Evolutionary conservation across 2,797 vertebrate species (phyloP).

Genomic region (Chaunax sp.): DNA sequence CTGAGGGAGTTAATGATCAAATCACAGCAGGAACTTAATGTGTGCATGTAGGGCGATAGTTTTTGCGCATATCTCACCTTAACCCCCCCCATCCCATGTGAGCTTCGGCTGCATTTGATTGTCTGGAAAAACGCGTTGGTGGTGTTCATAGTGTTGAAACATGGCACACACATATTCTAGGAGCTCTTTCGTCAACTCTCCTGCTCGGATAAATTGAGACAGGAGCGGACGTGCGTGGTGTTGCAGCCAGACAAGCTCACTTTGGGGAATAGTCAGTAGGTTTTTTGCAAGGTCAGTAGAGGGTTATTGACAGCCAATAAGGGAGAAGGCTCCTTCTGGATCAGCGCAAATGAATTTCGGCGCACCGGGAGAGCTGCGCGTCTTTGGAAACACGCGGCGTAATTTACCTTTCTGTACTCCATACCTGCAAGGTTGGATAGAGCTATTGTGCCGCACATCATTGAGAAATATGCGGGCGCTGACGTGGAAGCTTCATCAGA

Average conservation of each 20-base stretch:
- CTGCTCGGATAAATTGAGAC: slow-evolving; percentile 50
- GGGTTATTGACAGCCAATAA: slow-evolving; percentile 66
- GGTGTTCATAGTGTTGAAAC: slow-evolving; percentile 31
- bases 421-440: slow-evolving; percentile 3
- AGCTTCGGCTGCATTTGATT: not conserved
- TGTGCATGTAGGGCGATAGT: not conserved
- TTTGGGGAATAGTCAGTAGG: slow-evolving; percentile 72
- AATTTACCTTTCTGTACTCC: slow-evolving; percentile 12
- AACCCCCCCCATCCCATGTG: not conserved
- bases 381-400: slow-evolving; percentile 7
- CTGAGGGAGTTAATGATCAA: not conserved
- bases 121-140: slow-evolving; percentile 20
- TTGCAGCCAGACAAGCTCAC: slow-evolving; percentile 60
- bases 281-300: slow-evolving; percentile 78
- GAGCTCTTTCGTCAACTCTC: slow-evolving; percentile 45
- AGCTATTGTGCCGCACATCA: slow-evolving; percentile 13
- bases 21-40: slow-evolving; percentile 19
- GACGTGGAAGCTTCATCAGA: slow-evolving; percentile 15
- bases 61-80: slow-evolving; percentile 34
- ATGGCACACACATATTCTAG: slow-evolving; percentile 15
- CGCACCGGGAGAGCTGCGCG: slow-evolving; percentile 23
- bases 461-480: slow-evolving; percentile 7
- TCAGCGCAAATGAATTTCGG: slow-evolving; percentile 50
- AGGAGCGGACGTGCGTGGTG: slow-evolving; percentile 58
- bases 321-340: slow-evolving; percentile 38